A percentile compares a stretch with the other conserved stretches of the same genome.
These are phyloP conservation scores for Premnoplex brunnescens DNA, from an alignment of 2,797 vertebrate species.

Conservation along the genomic window DNA sequence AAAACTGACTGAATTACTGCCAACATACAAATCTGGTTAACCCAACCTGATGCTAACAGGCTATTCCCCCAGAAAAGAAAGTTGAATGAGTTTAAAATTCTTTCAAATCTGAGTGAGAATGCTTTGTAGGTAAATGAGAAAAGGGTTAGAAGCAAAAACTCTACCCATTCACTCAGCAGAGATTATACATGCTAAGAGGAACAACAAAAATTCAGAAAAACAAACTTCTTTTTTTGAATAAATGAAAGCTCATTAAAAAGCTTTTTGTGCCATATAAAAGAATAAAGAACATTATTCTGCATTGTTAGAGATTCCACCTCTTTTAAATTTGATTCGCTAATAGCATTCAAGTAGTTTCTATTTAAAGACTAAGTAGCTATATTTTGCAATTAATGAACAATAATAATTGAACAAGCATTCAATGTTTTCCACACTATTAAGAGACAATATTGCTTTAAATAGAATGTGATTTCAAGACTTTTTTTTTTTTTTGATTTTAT, in stretches of 20 bases:
- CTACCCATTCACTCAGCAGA: not conserved
- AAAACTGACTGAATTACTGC: not conserved
- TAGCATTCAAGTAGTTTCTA: conserved; percentile 43
- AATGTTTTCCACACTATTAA: not conserved
- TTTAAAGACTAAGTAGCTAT: conserved; percentile 41
- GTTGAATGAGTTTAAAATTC: not conserved
- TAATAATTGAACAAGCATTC: conserved; percentile 14
- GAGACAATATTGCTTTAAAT: conserved; percentile 25
- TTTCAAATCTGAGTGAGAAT: not conserved
- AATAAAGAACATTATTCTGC: conserved; percentile 29
- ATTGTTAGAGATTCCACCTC: conserved; percentile 43
- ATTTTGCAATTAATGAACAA: conserved; percentile 41
- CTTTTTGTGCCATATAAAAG: not conserved
- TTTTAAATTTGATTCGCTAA: conserved; percentile 43
- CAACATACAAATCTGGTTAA: not conserved
- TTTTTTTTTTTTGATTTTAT: not conserved
- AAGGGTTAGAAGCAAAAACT: not conserved
- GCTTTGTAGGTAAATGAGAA: not conserved
- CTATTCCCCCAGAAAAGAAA: not conserved
- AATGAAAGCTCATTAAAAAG: not conserved
- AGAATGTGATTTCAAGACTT: conserved; percentile 10
- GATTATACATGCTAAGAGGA: not conserved
- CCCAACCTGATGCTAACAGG: not conserved
- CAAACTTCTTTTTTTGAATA: not conserved
- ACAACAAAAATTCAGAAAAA: not conserved